phyloP scores from a whole-genome alignment of 1,140 invertebrate species.

The Copidosoma floridanum region DNA sequence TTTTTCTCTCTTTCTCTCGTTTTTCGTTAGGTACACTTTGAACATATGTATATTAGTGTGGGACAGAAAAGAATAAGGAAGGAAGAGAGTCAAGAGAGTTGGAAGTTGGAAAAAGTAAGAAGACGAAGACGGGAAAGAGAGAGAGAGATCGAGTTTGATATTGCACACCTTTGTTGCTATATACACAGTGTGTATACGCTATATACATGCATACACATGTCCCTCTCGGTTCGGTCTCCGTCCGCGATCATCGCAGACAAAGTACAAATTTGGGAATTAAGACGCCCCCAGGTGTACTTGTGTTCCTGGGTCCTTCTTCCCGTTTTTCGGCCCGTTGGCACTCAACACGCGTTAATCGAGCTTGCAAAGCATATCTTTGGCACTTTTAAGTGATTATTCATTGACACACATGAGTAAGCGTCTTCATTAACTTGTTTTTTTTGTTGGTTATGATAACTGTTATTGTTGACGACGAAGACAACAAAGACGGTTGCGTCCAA shows the following conservation, averaged over 20 bases:
- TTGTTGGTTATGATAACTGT: slow-evolving; percentile 28
- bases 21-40: too few relatives aligned
- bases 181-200: too few relatives aligned
- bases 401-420: slow-evolving; percentile 8
- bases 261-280: slow-evolving; percentile 3
- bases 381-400: neutral
- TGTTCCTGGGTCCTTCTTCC: neutral
- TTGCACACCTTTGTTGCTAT: slow-evolving; percentile 11
- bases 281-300: neutral
- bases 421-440: neutral
- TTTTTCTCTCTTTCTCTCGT: too few relatives aligned
- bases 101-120: too few relatives aligned
- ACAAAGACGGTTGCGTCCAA: too few relatives aligned
- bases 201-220: too few relatives aligned
- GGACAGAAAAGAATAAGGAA: too few relatives aligned
- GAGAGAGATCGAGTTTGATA: slow-evolving; percentile 8
- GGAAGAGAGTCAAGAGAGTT: too few relatives aligned
- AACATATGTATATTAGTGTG: too few relatives aligned
- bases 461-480: too few relatives aligned
- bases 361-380: neutral
- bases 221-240: too few relatives aligned
- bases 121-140: neutral
- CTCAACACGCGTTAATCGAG: neutral
- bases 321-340: neutral
- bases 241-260: slow-evolving; percentile 10